Conservation (phyloP, 2,113 vertebrate genomes). For the Campylomormyrus tamandua region DNA sequence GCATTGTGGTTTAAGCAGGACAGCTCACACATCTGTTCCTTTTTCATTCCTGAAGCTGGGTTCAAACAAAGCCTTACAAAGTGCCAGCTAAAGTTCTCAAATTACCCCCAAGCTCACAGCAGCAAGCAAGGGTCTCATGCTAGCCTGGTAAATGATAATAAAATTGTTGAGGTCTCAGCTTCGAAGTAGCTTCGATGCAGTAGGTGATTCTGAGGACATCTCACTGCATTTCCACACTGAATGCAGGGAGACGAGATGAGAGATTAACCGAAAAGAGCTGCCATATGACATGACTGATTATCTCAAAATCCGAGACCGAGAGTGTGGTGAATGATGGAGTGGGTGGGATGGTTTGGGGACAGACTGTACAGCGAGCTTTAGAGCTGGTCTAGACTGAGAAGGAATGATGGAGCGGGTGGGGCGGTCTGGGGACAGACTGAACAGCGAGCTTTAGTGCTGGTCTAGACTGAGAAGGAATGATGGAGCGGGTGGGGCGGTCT, state of each 20-base stretch:
- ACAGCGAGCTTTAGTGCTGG: background rate
- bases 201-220: background rate
- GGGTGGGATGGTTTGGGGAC: too few species aligned
- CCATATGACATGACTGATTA: background rate
- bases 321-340: too few species aligned
- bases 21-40: background rate
- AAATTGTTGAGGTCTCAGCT: background rate
- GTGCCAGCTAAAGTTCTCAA: background rate
- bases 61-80: background rate
- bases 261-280: background rate
- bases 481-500: background rate
- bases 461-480: background rate
- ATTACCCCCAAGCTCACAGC: background rate
- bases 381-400: background rate
- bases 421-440: background rate
- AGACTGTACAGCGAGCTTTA: background rate
- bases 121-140: background rate
- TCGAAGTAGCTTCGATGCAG: background rate
- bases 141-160: background rate
- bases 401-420: background rate
- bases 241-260: background rate
- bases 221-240: background rate
- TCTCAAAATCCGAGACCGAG: background rate
- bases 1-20: background rate
- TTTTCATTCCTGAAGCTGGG: background rate